Evolutionary conservation across 2,797 vertebrate genomes (phyloP).

Genomic region (Pelochelys cantorii): DNA sequence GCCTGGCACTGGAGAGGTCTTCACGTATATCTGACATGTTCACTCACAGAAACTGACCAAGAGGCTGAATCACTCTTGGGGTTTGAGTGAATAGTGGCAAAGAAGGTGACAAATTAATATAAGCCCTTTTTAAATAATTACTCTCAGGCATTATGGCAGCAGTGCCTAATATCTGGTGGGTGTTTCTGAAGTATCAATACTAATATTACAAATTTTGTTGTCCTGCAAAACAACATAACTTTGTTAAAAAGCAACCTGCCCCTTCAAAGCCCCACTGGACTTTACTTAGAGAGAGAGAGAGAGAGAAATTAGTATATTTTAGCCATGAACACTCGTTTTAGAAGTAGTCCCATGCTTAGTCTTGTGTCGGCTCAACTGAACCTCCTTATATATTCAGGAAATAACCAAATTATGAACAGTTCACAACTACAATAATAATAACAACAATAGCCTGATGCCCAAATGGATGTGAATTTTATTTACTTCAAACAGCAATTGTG

Average conservation of each 20-base stretch:
- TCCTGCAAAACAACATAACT: fast-evolving
- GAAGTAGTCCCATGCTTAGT: background rate
- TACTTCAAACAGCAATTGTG: slow-evolving; percentile 18
- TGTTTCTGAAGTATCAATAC: background rate
- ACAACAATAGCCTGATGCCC: background rate
- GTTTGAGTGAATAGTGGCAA: background rate
- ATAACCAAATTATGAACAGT: fast-evolving
- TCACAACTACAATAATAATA: background rate
- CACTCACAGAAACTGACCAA: slow-evolving; percentile 11
- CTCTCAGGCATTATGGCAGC: background rate
- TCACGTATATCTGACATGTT: fast-evolving
- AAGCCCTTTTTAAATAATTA: background rate
- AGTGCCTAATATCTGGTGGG: background rate
- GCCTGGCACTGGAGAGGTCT: slow-evolving; percentile 5
- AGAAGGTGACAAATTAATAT: background rate
- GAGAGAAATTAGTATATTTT: fast-evolving
- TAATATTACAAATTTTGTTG: background rate
- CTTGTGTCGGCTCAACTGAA: fast-evolving
- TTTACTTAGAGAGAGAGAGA: background rate
- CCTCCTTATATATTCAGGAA: background rate
- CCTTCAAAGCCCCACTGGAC: background rate
- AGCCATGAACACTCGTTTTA: fast-evolving
- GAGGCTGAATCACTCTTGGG: background rate
- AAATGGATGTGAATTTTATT: background rate
- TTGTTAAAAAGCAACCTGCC: background rate